Evolutionary conservation across 2,888 invertebrate species (phyloP), one percentile per base, ranked within the genome.

Genomic region (Megastigmus dorsalis): DNA sequence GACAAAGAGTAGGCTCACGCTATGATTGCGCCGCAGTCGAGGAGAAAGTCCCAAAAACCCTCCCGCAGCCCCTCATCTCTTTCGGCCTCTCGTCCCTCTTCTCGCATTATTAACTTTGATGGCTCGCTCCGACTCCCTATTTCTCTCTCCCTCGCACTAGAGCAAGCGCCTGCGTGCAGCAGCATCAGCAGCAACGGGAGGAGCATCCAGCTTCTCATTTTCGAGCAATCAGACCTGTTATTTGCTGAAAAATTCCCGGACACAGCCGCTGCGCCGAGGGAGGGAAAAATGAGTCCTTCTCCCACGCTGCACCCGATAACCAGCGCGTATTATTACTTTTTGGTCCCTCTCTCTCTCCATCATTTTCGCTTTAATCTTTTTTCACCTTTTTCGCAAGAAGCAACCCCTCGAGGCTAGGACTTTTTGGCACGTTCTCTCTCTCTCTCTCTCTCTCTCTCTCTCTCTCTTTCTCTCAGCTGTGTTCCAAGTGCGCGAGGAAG

Each of bases 161-260:
- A 33, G 13, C 26, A 26, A 6, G 13, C 18, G 45, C 9, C 52
- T n/a, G 43, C 43, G 43, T 43, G 43, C 43, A 18, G n/a, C 38
- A n/a, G n/a, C n/a, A n/a, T n/a, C n/a, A n/a, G n/a, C 6, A 30
- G 55, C 55, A 20, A 1, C 23, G 15, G 7, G 43, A 2, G 2
- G 43, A 13, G 9, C 28, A 5, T 13, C 36, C 30, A n/a, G 10
- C 48, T 33, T 28, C 28, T 57, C 36, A 41, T 30, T 65, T 38
- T 28, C 57, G 50, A 43, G 68, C 76, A 60, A 28, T 57, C 52
- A 73, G 75, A 48, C 62, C 73, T 68, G 62, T 74, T 68, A 76
- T 76, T 76, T 73, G 36, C 63, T 20, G 48, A 38, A 73, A 68
- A 60, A 73, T 59, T 55, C 55, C 45, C 33, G 7, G 28, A 15